Evolutionary conservation across 1,140 invertebrate species (phyloP).

Genomic region (Listronotus oregonensis): DNA sequence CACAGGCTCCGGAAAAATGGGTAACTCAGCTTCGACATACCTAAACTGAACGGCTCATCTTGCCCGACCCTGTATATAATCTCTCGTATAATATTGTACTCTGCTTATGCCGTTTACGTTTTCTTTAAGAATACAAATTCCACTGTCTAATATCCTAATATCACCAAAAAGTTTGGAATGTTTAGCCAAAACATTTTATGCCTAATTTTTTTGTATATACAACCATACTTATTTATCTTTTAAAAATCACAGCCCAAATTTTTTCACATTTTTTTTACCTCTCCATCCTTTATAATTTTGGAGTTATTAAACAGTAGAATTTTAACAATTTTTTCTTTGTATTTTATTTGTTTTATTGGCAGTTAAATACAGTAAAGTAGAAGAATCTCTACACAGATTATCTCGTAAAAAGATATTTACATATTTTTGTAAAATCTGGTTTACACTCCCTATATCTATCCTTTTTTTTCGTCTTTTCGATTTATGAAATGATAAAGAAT

Average conservation of each 20-base stretch:
- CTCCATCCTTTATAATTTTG: constrained; percentile 33
- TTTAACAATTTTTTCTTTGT: constrained; percentile 7
- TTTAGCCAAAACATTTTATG: constrained; percentile 27
- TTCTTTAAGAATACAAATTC: constrained; percentile 25
- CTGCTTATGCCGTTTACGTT: constrained; percentile 12
- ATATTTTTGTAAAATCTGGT: too few species aligned
- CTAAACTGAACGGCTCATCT: too few species aligned
- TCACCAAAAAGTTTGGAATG: constrained; percentile 26
- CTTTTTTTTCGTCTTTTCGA: too few species aligned
- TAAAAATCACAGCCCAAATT: constrained; percentile 38
- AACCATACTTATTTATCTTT: constrained; percentile 32
- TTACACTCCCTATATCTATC: too few species aligned
- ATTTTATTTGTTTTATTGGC: too few species aligned
- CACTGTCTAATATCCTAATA: constrained; percentile 39
- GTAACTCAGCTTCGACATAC: too few species aligned
- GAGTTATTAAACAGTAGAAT: constrained; percentile 41
- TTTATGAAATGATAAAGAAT: too few species aligned
- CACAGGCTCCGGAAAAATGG: too few species aligned
- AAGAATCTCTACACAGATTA: too few species aligned
- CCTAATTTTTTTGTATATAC: constrained; percentile 32
- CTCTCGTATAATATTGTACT: constrained; percentile 17
- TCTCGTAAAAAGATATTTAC: too few species aligned
- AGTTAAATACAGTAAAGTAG: too few species aligned
- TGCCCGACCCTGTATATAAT: too few species aligned
- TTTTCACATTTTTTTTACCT: constrained; percentile 14